Base-by-base conservation (phyloP, 2,797 vertebrate genomes). In the Sarcophilus harrisii region DNA sequence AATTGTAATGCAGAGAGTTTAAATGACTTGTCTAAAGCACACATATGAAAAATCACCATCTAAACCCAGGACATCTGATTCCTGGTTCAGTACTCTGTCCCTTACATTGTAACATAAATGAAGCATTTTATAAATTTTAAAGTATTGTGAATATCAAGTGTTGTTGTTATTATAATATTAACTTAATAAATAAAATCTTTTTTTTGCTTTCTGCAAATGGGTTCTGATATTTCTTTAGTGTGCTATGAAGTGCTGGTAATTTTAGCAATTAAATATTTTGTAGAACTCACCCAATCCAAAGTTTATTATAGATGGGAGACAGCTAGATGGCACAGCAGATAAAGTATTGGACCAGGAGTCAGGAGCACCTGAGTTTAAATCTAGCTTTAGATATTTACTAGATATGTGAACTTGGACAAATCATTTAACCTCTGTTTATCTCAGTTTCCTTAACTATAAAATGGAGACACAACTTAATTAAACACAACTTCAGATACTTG, bases 131-230 rank as follows among this genome's bases (percentile, higher is more conserved):
- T 21, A 87, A 49, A 1, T 38, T 49, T 49, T 11, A 49, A 49
- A 49, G 73, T 49, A 49, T 27, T 49, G 8, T 49, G 9, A 81
- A 81, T 45, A 24, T 9, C 66, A 73, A 73, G 32, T 73, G 18
- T 49, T 87, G 38, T n/a, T 73, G 32, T 81, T 24, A 4, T 87
- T 87, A 28, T 49, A 87, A 4, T 10, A 87, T 28, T 49, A 24
- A 49, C 38, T 45, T 49, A 49, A 11, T 87, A 87, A 45, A 27
- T 49, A 87, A 11, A 87, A 52, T 52, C 52, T 52, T 52, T 93
- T 14, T 95, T 92, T 66, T 96, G 18, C 57, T 59, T 38, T 93
- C 62, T 32, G 55, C 93, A 96, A 94, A 38, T 8, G 27, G 58
- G 18, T 32, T 32, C 29, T 18, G 54, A 81, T 66, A n/a, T 97